Conservation (phyloP, 2,113 vertebrate genomes). For the Cynocephalus volans region DNA sequence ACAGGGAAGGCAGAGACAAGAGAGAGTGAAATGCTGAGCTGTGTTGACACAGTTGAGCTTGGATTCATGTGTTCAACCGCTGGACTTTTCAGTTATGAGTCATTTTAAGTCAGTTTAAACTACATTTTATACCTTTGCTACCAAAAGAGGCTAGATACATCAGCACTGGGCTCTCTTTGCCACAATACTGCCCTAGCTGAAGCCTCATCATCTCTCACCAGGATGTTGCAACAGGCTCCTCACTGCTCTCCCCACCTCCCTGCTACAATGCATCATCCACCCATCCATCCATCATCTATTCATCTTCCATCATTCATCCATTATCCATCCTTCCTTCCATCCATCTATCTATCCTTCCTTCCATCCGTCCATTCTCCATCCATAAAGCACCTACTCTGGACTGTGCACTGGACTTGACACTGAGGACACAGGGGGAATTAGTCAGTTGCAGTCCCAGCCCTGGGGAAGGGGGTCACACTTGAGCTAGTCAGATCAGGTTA, state of each 20-base stretch:
- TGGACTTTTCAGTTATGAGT: background rate
- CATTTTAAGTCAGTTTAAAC: slow-evolving; percentile 7
- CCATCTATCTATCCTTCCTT: background rate
- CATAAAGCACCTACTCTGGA: background rate
- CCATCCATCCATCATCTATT: background rate
- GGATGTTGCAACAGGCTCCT: background rate
- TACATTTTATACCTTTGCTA: background rate
- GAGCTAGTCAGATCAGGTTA: background rate
- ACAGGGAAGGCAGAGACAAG: background rate
- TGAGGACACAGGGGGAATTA: background rate
- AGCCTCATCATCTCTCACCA: background rate
- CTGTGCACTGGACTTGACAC: background rate
- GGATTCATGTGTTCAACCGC: background rate
- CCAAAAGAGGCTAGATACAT: background rate
- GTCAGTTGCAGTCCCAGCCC: background rate
- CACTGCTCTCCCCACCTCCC: background rate
- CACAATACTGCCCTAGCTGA: background rate
- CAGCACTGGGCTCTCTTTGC: background rate
- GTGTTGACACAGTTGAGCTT: background rate
- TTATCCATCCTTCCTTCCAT: no score
- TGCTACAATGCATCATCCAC: background rate
- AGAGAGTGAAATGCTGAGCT: background rate
- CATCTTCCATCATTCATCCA: no score
- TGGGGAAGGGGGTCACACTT: background rate
- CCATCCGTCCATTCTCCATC: background rate